Conservation (phyloP, 2,797 vertebrate species). For the Spinibarbus caldwelli region DNA sequence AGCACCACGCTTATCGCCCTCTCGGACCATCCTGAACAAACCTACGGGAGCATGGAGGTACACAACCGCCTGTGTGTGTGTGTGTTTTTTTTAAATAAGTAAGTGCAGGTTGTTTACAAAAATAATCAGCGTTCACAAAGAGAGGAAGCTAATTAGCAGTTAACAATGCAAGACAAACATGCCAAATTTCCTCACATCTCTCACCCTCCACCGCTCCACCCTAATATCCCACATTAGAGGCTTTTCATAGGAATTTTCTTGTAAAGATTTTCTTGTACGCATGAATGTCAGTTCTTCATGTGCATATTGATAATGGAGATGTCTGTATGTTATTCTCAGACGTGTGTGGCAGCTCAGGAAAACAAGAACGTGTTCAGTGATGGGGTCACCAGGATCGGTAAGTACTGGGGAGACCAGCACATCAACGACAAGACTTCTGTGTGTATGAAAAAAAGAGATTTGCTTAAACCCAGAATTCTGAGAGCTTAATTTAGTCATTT, state of each 20-base stretch:
- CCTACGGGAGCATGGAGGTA: constrained; percentile 70
- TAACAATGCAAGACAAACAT: constrained; percentile 35
- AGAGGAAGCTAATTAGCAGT: constrained; percentile 28
- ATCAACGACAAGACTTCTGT: background rate
- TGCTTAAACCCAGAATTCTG: background rate
- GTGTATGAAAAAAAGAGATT: background rate
- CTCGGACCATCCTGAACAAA: constrained; percentile 58
- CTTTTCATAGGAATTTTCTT: background rate
- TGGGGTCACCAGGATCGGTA: constrained; percentile 70
- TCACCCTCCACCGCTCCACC: background rate
- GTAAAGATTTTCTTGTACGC: background rate
- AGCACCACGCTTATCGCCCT: constrained; percentile 68
- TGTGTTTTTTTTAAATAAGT: background rate
- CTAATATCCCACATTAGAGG: background rate
- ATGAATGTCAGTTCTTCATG: background rate
- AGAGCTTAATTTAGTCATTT: background rate
- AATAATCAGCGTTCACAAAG: constrained; percentile 8
- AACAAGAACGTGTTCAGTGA: constrained; percentile 74
- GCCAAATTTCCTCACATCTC: background rate
- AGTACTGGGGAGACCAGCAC: constrained; percentile 54
- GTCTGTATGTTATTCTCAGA: constrained; percentile 61
- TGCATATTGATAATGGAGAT: background rate
- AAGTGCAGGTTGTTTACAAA: background rate
- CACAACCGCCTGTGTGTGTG: background rate
- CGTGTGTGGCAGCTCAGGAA: constrained; percentile 32